These are phyloP conservation scores for Drosophila nigricruria DNA, from an alignment of 2,888 invertebrate species.

Conservation along the genomic window DNA sequence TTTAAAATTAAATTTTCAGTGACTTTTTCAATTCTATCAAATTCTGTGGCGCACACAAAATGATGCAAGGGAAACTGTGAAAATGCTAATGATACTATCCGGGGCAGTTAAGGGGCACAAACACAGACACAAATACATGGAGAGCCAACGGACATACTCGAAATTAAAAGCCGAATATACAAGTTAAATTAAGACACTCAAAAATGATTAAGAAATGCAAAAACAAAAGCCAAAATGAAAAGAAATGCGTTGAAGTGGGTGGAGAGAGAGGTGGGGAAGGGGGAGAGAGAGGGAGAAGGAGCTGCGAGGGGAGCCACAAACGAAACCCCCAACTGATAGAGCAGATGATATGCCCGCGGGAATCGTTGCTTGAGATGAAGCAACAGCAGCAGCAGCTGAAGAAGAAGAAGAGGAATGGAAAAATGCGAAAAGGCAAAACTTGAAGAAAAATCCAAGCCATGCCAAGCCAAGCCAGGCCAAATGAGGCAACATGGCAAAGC, in stretches of 20 bases:
- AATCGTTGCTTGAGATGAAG: slow-evolving; percentile 65
- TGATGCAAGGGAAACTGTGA: slow-evolving; percentile 34
- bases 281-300: neutral
- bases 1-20: slow-evolving; percentile 41
- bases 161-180: slow-evolving; percentile 67
- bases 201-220: slow-evolving; percentile 77
- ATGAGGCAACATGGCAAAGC: slow-evolving; percentile 53
- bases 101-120: slow-evolving; percentile 55
- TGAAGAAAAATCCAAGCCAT: slow-evolving; percentile 19
- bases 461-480: slow-evolving; percentile 22
- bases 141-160: slow-evolving; percentile 37
- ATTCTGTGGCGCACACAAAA: neutral
- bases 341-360: slow-evolving; percentile 80
- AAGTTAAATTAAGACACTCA: slow-evolving; percentile 76
- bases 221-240: slow-evolving; percentile 50
- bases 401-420: slow-evolving; percentile 15
- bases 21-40: slow-evolving; percentile 25
- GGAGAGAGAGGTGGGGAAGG: neutral
- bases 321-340: slow-evolving; percentile 60
- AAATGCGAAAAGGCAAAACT: slow-evolving; percentile 31
- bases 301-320: slow-evolving; percentile 25
- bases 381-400: slow-evolving; percentile 27
- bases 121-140: slow-evolving; percentile 14
- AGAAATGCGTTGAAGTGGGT: slow-evolving; percentile 23
- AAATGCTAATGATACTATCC: slow-evolving; percentile 69